Base-by-base conservation (phyloP, 2,797 vertebrate species). In the Lutjanus argentimaculatus region DNA sequence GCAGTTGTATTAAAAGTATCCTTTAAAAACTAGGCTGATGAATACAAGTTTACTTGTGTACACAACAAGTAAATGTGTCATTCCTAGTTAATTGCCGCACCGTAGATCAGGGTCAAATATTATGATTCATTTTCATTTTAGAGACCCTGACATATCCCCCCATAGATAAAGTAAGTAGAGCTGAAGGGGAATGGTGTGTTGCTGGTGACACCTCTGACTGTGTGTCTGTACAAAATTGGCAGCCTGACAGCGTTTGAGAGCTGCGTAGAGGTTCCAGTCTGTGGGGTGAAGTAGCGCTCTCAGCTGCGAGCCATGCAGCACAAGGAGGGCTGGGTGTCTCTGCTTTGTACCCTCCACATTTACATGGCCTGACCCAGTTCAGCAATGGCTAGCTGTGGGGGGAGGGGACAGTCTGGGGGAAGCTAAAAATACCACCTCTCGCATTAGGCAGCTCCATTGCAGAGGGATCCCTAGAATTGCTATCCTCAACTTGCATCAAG, bases 401-500 rank as follows among this genome's bases (percentile, higher is more conserved):
- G 90, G 92, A 86, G 80, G 90, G 92, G 93, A 86, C 83, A 85
- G 92, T 92, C 91, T 92, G 90, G 89, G 91, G 87, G 72, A 91
- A 86, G 92, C 95, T 97, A 97, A 96, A 96, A 96, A 96, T 96
- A 96, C 90, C 90, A 86, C 82, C 81, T 88, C 83, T 90, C 68
- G 82, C 89, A 93, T 93, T 93, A 83, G 80, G 92, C 92, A 85
- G 93, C 93, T 94, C 90, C 87, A 85, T 88, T 91, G 94, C 89
- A 87, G 93, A 95, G 96, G 96, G 95, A 96, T 96, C 96, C 96
- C 95, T 96, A 93, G 93, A 95, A 96, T 93, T 73, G 93, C 93
- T 92, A 85, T 92, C 93, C 92, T 94, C 83, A 86, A 93, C 93
- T 95, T 88, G 75, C 87, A 88, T 91, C 67, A 76, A 88, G 91